phyloP scores from a whole-genome alignment of 35 echinoderm and acorn worm species.

The Eucidaris tribuloides region DNA sequence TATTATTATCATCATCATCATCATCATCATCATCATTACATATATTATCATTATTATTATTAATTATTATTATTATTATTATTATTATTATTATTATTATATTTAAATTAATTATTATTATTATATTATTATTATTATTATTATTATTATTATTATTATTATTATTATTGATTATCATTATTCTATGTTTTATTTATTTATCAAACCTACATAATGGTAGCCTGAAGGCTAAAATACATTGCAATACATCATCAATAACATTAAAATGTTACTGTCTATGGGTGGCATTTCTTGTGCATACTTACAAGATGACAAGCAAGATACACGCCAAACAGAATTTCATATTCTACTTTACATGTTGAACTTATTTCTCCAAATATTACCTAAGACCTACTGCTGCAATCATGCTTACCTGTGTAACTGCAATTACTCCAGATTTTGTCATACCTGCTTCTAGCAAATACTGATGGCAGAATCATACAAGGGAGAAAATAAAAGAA shows the following conservation, averaged over 20 bases:
- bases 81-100: too few relatives aligned
- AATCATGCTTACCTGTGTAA: slow-evolving; percentile 79
- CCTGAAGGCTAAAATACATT: not conserved
- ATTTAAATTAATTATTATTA: too few relatives aligned
- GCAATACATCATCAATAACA: not conserved
- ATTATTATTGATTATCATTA: too few relatives aligned
- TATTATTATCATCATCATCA: too few relatives aligned
- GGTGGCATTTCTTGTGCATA: not conserved
- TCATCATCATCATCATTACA: too few relatives aligned
- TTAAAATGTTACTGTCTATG: not conserved
- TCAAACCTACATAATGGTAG: too few relatives aligned
- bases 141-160: too few relatives aligned
- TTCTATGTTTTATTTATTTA: too few relatives aligned
- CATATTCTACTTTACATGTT: not conserved
- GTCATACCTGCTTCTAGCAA: slow-evolving; percentile 72
- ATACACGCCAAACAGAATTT: not conserved
- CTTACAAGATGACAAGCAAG: not conserved
- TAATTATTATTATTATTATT: too few relatives aligned
- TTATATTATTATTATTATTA: too few relatives aligned
- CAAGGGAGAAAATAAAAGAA: not conserved
- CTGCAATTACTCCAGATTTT: slow-evolving; percentile 72
- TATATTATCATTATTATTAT: too few relatives aligned
- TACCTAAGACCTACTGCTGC: not conserved
- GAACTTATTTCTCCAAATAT: not conserved
- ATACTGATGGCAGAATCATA: slow-evolving; percentile 57